Percentiles rank a stretch among this genome's conserved stretches.
Conservation (phyloP, 2,888 invertebrate genomes). For the Tenodera sinensis region DNA sequence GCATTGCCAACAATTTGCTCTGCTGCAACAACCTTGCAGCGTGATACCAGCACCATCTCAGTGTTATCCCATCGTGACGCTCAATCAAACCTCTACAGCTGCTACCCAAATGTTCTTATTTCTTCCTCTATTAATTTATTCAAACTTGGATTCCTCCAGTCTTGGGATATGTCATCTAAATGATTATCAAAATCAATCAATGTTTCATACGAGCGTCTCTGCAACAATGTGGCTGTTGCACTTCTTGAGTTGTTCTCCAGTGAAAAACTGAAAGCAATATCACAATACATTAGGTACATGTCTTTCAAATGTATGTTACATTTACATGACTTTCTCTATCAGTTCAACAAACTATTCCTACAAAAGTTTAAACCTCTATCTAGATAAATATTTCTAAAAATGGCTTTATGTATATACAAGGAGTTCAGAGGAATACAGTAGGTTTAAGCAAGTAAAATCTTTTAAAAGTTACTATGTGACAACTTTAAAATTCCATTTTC, state of each 20-base stretch:
- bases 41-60: background rate
- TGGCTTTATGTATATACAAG: no score
- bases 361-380: no score
- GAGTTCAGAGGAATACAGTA: no score
- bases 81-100: background rate
- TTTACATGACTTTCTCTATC: no score
- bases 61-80: background rate
- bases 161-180: constrained; percentile 81
- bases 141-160: constrained; percentile 80
- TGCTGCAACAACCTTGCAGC: background rate
- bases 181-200: constrained; percentile 97
- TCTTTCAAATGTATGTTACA: no score
- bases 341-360: no score
- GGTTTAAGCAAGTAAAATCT: no score
- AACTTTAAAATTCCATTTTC: no score
- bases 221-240: constrained; percentile 67
- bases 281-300: no score
- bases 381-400: no score
- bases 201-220: constrained; percentile 59
- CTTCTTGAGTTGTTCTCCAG: constrained; percentile 50
- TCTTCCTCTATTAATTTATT: constrained; percentile 55
- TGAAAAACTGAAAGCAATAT: constrained; percentile 15
- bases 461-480: no score
- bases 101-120: constrained; percentile 25
- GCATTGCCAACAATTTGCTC: background rate